phyloP scores from a whole-genome alignment of 2,888 invertebrate genomes.

The Lithophane ornitopus region DNA sequence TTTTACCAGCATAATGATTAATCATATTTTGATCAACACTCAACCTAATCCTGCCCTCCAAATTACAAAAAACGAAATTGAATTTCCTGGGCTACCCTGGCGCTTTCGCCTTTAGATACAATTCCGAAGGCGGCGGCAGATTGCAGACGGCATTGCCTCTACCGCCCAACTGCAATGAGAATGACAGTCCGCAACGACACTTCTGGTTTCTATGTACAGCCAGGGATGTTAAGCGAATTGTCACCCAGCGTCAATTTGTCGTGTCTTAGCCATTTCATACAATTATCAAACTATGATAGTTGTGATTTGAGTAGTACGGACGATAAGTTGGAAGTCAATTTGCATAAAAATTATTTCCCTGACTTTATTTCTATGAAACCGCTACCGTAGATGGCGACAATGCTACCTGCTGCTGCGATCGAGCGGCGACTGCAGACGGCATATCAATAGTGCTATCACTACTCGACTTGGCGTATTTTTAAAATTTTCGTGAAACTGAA shows the following conservation, averaged over 20 bases:
- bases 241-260: not conserved
- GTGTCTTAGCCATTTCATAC: not conserved
- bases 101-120: not conserved
- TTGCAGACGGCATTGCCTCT: not conserved
- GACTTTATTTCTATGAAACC: not conserved
- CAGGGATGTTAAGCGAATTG: not conserved
- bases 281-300: not conserved
- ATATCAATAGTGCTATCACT: not conserved
- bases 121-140: conserved; percentile 1
- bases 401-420: not conserved
- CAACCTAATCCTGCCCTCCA: not conserved
- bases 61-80: not conserved
- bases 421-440: not conserved
- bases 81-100: not conserved
- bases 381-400: not conserved
- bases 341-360: not conserved
- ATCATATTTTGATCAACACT: not conserved
- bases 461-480: not conserved
- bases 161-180: not conserved
- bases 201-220: not conserved
- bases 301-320: not conserved
- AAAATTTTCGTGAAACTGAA: too few species aligned
- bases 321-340: not conserved
- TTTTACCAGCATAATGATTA: not conserved
- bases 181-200: not conserved